Evolutionary conservation across 2,113 vertebrate genomes (phyloP), one percentile per base, ranked within the genome.

Genomic region (Prionailurus viverrinus): DNA sequence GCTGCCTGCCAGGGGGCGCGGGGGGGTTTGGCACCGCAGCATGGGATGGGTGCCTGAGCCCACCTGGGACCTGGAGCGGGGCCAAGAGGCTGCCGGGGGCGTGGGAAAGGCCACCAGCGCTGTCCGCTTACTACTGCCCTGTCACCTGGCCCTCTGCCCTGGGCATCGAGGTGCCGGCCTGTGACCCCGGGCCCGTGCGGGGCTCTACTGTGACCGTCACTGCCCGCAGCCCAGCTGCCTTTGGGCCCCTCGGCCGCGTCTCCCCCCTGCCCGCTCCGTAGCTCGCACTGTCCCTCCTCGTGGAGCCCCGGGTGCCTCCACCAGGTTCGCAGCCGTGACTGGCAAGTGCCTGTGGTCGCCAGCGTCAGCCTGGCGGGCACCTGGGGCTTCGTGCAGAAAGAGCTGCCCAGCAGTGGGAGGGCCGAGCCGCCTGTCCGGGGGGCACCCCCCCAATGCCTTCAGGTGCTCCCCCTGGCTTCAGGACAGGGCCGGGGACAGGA

Each of bases 301-400:
- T 4, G 1, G 66, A 53, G 33, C 15, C 45, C 21, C 21, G 6
- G 66, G 66, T 3, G 71, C 36, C 71, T 41, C 63, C n/a, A 25
- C 45, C 8, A 18, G 41, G 31, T 33, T 33, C 0, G 6, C 13
- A 16, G 23, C 7, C 45, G n/a, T 36, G 65, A 16, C 45, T 36
- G 21, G 19, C 4, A 8, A 12, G 69, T 10, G 9, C 45, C 65
- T 36, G 45, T 8, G 21, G 7, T 41, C 39, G 2, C 73, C 14
- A 9, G 73, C 4, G 0, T 13, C 41, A 2, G 73, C 41, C 25
- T 4, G 14, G 3, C 0, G 13, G 25, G 27, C 41, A 9, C 29
- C 73, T 41, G 7, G 15, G 45, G 27, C 45, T 25, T 48, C 53
- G 5, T 5, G 25, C 53, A 1, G 36, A 25, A 81, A 1, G 6